Evolutionary conservation across 1,140 invertebrate genomes (phyloP).

Genomic region (Drosophila kikkawai): DNA sequence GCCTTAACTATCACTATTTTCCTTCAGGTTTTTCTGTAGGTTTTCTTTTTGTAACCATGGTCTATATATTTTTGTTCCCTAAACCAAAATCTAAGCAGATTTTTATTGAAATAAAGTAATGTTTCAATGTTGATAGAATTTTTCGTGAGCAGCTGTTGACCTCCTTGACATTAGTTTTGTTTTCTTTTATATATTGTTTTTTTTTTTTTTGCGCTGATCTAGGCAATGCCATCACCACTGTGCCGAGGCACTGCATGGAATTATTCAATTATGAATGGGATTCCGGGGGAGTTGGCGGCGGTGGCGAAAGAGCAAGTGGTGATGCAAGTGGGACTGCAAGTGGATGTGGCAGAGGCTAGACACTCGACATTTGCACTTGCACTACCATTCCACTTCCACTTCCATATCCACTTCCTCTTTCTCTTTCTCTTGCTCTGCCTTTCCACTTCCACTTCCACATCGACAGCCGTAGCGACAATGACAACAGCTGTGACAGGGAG

Average conservation of each 20-base stretch:
- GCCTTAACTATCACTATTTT: too few relatives aligned
- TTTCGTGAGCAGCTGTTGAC: slow-evolving; percentile 1
- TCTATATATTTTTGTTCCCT: not conserved
- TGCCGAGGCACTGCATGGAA: slow-evolving; percentile 20
- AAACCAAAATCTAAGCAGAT: not conserved
- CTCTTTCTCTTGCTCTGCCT: not conserved
- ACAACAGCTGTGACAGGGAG: slow-evolving; percentile 28
- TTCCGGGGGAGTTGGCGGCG: slow-evolving; percentile 1
- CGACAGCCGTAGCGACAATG: slow-evolving; percentile 9
- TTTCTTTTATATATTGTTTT: not conserved
- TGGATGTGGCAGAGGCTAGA: slow-evolving; percentile 22
- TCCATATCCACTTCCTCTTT: not conserved
- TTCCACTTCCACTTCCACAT: slow-evolving; percentile 7
- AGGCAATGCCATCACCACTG: not conserved
- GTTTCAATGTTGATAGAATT: not conserved
- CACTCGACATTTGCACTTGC: slow-evolving; percentile 27
- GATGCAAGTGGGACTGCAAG: slow-evolving; percentile 10
- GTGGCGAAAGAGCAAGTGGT: slow-evolving; percentile 7
- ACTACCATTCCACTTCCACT: slow-evolving; percentile 14
- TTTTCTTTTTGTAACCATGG: not conserved
- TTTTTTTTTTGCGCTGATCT: not conserved
- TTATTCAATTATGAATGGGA: slow-evolving; percentile 51
- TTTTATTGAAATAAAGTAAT: not conserved
- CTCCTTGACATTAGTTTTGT: not conserved
- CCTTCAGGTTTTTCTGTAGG: not conserved